These are phyloP conservation scores for Daubentonia madagascariensis DNA, from an alignment of 2,113 vertebrate species.

Conservation along the genomic window DNA sequence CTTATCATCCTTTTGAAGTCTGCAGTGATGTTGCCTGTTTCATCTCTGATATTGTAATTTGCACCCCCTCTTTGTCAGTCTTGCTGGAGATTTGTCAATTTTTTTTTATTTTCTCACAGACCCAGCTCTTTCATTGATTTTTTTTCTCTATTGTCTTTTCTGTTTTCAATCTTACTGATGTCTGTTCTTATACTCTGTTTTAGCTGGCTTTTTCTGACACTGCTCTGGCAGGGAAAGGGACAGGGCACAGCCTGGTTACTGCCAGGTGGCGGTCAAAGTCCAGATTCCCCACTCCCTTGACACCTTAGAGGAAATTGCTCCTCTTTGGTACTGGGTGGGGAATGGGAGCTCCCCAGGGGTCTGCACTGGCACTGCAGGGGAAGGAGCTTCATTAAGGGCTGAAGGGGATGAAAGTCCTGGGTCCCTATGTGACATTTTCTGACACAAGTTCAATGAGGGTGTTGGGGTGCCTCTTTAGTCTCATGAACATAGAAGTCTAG, in stretches of 20 bases:
- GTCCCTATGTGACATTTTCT: neutral
- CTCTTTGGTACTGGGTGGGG: neutral
- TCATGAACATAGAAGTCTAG: neutral
- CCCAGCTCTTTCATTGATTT: neutral
- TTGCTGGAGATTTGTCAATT: neutral
- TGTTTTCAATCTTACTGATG: neutral
- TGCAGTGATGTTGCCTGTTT: neutral
- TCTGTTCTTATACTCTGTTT: neutral
- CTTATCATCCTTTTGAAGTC: neutral
- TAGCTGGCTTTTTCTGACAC: neutral
- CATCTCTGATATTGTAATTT: neutral
- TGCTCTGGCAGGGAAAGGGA: neutral
- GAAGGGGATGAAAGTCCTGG: too few species aligned
- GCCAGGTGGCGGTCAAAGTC: neutral
- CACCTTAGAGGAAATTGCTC: neutral
- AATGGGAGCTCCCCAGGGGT: neutral
- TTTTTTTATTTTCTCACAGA: neutral
- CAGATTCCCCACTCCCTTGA: neutral
- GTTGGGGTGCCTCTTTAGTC: neutral
- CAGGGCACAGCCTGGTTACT: neutral
- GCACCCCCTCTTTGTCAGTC: neutral
- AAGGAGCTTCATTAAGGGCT: neutral
- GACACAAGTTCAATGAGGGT: neutral
- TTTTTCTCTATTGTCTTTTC: neutral
- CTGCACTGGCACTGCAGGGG: neutral